Evolutionary conservation across 2,797 vertebrate genomes (phyloP).

Genomic region (Mus spretus): DNA sequence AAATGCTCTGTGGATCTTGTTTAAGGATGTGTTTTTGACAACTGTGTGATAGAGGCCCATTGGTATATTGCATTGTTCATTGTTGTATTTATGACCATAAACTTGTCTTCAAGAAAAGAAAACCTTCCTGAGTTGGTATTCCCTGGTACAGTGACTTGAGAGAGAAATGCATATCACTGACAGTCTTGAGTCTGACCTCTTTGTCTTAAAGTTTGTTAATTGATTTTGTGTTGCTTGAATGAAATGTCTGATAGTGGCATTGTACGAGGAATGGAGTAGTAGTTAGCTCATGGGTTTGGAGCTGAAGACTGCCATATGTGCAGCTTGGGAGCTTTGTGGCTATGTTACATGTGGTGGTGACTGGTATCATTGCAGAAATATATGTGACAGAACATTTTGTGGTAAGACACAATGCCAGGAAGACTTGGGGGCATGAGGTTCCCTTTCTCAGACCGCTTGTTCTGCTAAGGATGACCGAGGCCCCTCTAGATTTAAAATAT

Average conservation of each 20-base stretch:
- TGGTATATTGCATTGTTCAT: neutral
- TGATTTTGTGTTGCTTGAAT: neutral
- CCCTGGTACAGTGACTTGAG: neutral
- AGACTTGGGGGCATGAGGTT: too few relatives aligned
- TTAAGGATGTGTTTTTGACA: neutral
- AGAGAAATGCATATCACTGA: neutral
- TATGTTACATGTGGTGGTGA: neutral
- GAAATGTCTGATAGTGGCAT: neutral
- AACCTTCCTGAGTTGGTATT: neutral
- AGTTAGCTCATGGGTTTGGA: neutral
- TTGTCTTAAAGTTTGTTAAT: neutral
- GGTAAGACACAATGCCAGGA: neutral
- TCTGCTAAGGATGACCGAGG: neutral
- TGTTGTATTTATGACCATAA: neutral
- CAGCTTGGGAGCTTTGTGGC: neutral
- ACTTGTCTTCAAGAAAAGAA: conserved; percentile 28
- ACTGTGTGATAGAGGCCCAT: neutral
- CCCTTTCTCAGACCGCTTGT: neutral
- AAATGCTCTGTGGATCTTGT: neutral
- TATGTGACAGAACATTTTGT: neutral
- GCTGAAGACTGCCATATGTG: neutral
- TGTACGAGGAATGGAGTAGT: neutral
- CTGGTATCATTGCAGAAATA: neutral
- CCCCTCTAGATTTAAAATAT: neutral
- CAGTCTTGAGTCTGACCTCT: neutral